Base-by-base conservation (phyloP, 2,797 vertebrate species). In the Tympanoctomys barrerae region DNA sequence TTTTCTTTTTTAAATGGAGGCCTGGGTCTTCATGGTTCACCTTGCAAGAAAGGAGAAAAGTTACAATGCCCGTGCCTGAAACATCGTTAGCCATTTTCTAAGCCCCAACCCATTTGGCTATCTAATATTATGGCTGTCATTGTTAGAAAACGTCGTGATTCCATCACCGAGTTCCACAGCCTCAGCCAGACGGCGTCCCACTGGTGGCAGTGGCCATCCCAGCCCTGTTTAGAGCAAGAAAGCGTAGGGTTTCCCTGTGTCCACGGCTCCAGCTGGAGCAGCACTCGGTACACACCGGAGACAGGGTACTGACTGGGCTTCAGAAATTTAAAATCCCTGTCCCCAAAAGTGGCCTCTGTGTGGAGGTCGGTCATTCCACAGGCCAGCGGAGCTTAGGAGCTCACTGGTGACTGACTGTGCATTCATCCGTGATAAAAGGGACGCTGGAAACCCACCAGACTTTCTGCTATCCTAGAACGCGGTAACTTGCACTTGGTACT, bases 181-280 rank as follows among this genome's bases (percentile, higher is more conserved):
- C 33, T 92, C 62, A 31, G 70, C 66, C 77, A 1, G 21, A 13
- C 33, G 39, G 49, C 31, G 54, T 0, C 61, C 61, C 22, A 8
- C 77, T 59, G 77, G 61, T 9, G 59, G 59, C n/a, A 57, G 79
- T 61, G 52, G 6, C n/a, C 39, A 36, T 16, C 24, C 31, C 22
- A 87, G 33, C 19, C 77, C 64, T 77, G 78, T 81, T 6, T 28
- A 94, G 88, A 93, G 88, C 36, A 68, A 70, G 89, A 93, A 92
- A 78, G 14, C 42, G 13, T 33, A 16, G 59, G 24, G 11, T 61
- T 59, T 85, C 19, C 42, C 7, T 12, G 8, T 62, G 7, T 88
- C 77, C 92, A 49, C 90, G 89, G 54, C 80, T 52, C 78, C 42
- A 68, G 26, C 73, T 66, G 28, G 91, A 93, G 93, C 36, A 59